A percentile compares a stretch with the other conserved stretches of the same genome.
These are phyloP conservation scores for Caenorhabditis becei DNA, from an alignment of 2,888 invertebrate genomes.

Conservation along the genomic window DNA sequence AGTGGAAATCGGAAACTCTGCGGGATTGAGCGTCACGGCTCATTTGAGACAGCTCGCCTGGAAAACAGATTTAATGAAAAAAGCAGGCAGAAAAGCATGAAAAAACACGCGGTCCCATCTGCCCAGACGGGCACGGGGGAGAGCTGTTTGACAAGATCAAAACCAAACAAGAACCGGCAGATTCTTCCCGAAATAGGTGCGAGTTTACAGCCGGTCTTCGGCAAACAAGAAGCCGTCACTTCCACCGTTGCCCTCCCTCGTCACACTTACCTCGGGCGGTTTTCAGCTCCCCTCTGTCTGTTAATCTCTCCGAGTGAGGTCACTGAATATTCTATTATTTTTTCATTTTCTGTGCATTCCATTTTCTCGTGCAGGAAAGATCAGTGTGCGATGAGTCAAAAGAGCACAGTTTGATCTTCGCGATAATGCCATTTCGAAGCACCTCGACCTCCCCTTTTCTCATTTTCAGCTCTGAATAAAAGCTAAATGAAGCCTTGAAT, in stretches of 20 bases:
- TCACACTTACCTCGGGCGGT: not conserved
- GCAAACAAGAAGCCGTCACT: constrained; percentile 24
- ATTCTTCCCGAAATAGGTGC: constrained; percentile 22
- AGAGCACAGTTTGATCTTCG: constrained; percentile 4
- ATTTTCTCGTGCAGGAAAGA: not conserved
- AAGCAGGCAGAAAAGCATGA: constrained; percentile 11
- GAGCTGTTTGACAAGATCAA: constrained; percentile 33
- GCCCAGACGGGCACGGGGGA: not conserved
- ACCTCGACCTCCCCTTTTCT: too few species aligned
- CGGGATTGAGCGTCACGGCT: too few species aligned
- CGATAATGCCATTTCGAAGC: too few species aligned
- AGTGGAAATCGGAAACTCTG: too few species aligned
- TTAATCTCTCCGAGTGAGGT: constrained; percentile 20
- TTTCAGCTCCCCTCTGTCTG: constrained; percentile 25
- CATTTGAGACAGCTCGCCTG: too few species aligned
- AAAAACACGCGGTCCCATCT: constrained; percentile 33
- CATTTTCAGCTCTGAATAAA: not conserved
- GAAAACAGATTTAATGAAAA: constrained; percentile 32
- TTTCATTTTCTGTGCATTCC: not conserved
- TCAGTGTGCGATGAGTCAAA: not conserved
- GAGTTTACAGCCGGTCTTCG: constrained; percentile 16
- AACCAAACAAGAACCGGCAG: constrained; percentile 41
- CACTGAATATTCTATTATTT: constrained; percentile 47
- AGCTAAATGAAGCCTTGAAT: not conserved
- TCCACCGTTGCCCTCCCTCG: not conserved